phyloP scores from a whole-genome alignment of 1,140 invertebrate species.

The Antheraea pernyi region DNA sequence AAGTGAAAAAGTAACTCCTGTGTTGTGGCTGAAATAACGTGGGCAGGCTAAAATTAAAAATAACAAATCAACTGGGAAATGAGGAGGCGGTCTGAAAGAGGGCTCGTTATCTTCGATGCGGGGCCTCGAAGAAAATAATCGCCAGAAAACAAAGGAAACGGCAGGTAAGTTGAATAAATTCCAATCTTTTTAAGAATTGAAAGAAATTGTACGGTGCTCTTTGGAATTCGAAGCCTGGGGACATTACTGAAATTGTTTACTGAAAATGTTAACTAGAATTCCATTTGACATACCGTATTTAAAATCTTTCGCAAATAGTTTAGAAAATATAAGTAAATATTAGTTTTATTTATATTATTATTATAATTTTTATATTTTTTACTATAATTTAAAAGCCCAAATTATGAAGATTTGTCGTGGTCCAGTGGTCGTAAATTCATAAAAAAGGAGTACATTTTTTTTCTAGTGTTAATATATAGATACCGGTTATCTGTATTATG shows the following conservation, averaged over 20 bases:
- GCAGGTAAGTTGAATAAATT: slow-evolving; percentile 36
- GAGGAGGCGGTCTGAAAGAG: slow-evolving; percentile 42
- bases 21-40: background rate
- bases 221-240: slow-evolving; percentile 10
- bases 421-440: no score
- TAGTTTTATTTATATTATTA: no score
- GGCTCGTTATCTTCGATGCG: slow-evolving; percentile 46
- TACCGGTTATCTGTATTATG: no score
- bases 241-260: slow-evolving; percentile 18
- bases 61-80: slow-evolving; percentile 47
- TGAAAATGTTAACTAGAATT: slow-evolving; percentile 8
- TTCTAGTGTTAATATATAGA: no score
- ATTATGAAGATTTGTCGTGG: no score
- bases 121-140: slow-evolving; percentile 44
- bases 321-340: background rate
- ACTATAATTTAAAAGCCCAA: no score
- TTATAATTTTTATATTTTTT: no score
- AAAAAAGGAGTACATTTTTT: no score
- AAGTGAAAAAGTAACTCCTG: background rate
- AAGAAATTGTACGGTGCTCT: slow-evolving; percentile 17
- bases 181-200: slow-evolving; percentile 30
- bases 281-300: background rate
- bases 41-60: slow-evolving; percentile 39
- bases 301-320: background rate
- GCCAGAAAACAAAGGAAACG: slow-evolving; percentile 41